These are phyloP conservation scores for Formica exsecta DNA, from an alignment of 1,140 invertebrate species.

Conservation along the genomic window DNA sequence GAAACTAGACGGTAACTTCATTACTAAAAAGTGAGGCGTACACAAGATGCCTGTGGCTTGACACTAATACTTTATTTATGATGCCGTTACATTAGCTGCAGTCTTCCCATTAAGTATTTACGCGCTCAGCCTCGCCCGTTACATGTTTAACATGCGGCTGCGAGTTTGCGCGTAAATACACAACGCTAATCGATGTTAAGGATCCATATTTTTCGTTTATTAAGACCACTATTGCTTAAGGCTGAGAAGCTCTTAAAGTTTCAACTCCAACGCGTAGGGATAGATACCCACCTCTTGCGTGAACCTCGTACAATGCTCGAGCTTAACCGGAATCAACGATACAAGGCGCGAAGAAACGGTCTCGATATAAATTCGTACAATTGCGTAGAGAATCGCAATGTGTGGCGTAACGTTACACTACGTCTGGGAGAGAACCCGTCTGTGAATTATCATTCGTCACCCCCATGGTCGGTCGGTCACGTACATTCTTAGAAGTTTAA, in stretches of 20 bases:
- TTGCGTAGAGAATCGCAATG: slow-evolving; percentile 13
- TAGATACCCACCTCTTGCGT: not conserved
- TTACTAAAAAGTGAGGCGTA: slow-evolving; percentile 55
- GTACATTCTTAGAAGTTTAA: slow-evolving; percentile 49
- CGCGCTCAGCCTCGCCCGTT: not conserved
- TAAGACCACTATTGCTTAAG: not conserved
- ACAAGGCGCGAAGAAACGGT: not conserved
- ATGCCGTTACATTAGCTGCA: slow-evolving; percentile 52
- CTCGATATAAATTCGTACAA: not conserved
- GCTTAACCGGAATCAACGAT: not conserved
- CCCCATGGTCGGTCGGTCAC: slow-evolving; percentile 1
- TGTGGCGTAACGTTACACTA: not conserved
- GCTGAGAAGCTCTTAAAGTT: not conserved
- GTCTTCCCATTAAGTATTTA: slow-evolving; percentile 42
- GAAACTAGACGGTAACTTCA: slow-evolving; percentile 46
- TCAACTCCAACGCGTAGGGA: not conserved
- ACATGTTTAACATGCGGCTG: slow-evolving; percentile 33
- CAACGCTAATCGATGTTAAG: slow-evolving; percentile 50
- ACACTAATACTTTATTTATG: slow-evolving; percentile 48
- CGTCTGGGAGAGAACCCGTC: not conserved
- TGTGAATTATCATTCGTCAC: not conserved
- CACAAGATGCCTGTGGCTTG: slow-evolving; percentile 24
- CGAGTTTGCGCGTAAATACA: slow-evolving; percentile 27
- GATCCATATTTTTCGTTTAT: slow-evolving; percentile 39
- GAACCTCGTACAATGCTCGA: not conserved